Evolutionary conservation across 2,113 vertebrate species (phyloP), one percentile per base, ranked within the genome.

Genomic region (Bufo bufo): DNA sequence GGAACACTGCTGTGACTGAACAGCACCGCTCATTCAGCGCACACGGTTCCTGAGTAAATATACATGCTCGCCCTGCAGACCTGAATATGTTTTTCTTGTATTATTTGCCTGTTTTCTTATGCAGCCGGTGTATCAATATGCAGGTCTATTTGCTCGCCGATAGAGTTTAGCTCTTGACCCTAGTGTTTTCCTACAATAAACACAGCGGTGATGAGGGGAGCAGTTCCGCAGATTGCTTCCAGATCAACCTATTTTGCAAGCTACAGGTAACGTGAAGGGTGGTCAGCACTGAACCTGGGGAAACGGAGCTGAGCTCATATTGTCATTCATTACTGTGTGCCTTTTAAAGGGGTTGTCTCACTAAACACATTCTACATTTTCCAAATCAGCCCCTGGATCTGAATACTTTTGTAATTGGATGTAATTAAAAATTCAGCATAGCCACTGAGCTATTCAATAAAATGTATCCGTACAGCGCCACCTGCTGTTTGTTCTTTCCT

Each of bases 111-210:
- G 87, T 91, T 92, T 91, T 91, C 85, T 79, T 91, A 45, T 10
- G 77, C 56, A 20, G 50, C 87, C 89, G 52, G 0, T 0, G 87
- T 87, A 91, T 91, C 90, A 85, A 90, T 87, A 91, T 90, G 91
- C 91, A 88, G 88, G 90, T 92, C 90, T 49, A 91, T 93, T 93
- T 95, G 93, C 82, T 91, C 90, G 92, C 89, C 89, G 91, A 90
- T 95, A 94, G 93, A 23, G 89, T 93, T 93, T 94, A 93, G 92
- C 95, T 95, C 94, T 94, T 96, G 95, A 94, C 95, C 95, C 91
- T 90, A 89, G 90, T 93, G 94, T 95, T 96, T 95, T 95, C 92
- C 96, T 94, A 94, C 93, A 95, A 96, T 96, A 96, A 96, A 96
- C 95, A 96, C 92, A 93, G 93, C 94, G 94, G 93, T 96, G 95